phyloP scores from a whole-genome alignment of 2,113 vertebrate species.

The Guaruba guarouba region DNA sequence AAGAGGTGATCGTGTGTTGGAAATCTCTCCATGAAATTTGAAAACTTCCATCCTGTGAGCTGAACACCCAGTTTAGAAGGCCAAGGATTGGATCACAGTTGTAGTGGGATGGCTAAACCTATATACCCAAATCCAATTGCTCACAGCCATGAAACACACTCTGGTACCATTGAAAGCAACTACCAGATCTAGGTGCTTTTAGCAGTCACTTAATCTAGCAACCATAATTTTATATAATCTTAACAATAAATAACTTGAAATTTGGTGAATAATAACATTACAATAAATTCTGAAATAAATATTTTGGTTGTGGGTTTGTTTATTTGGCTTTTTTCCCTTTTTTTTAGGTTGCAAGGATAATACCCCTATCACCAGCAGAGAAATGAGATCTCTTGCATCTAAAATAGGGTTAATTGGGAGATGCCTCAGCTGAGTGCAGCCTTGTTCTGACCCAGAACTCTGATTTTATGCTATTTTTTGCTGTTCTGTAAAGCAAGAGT shows the following conservation, averaged over 20 bases:
- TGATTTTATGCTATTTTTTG: not conserved
- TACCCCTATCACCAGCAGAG: not conserved
- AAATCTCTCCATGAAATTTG: not conserved
- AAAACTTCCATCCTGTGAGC: not conserved
- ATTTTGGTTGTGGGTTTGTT: not conserved
- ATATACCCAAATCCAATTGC: not conserved
- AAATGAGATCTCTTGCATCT: not conserved
- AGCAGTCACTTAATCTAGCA: not conserved
- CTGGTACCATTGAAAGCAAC: not conserved
- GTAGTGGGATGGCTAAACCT: not conserved
- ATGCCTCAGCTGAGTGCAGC: not conserved
- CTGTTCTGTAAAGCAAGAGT: not conserved
- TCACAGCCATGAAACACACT: not conserved
- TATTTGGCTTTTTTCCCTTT: too few species aligned
- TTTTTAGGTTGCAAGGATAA: not conserved
- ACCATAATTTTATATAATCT: not conserved
- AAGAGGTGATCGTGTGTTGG: fast-evolving
- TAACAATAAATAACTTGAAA: not conserved
- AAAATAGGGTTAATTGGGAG: not conserved
- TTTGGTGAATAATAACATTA: not conserved
- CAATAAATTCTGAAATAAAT: not conserved
- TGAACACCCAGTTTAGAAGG: not conserved
- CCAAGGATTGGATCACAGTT: not conserved
- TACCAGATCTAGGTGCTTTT: not conserved
- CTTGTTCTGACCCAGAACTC: not conserved